phyloP scores from a whole-genome alignment of 1,140 invertebrate species.

The Lordiphosa mommai region DNA sequence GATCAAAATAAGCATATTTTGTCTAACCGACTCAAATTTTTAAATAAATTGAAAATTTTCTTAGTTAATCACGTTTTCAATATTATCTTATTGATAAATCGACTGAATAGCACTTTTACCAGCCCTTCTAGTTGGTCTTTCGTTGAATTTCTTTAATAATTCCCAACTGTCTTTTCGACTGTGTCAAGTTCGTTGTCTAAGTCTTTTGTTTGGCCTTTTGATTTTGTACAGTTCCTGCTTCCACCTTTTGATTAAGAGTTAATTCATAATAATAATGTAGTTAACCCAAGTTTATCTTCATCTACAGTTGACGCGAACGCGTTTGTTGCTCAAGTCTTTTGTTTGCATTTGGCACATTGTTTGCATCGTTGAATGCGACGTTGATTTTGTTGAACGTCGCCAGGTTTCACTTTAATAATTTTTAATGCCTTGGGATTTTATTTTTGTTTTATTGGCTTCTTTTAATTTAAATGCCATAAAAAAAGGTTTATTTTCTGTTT shows the following conservation, averaged over 20 bases:
- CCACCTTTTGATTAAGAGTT: constrained; percentile 7
- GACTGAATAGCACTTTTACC: no score
- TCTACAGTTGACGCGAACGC: constrained; percentile 13
- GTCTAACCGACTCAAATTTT: no score
- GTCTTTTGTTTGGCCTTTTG: constrained; percentile 61
- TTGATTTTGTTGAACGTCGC: constrained; percentile 41
- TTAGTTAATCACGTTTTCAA: no score
- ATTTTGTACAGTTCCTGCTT: neutral
- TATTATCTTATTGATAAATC: no score
- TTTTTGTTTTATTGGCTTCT: constrained; percentile 20
- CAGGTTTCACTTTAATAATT: constrained; percentile 57
- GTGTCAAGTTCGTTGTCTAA: constrained; percentile 67
- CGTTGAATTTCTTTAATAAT: no score
- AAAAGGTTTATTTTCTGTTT: constrained; percentile 29
- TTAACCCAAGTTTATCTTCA: constrained; percentile 3
- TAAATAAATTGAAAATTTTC: no score
- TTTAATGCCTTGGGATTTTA: constrained; percentile 43
- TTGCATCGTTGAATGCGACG: constrained; percentile 36
- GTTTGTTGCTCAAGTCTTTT: constrained; percentile 51
- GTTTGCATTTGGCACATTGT: constrained; percentile 36
- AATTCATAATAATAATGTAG: constrained; percentile 8
- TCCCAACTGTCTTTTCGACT: neutral
- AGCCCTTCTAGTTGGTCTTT: no score
- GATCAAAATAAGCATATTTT: no score
- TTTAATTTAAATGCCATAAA: constrained; percentile 55